Evolutionary conservation across 2,888 invertebrate species (phyloP).

Genomic region (Heliconius sara): DNA sequence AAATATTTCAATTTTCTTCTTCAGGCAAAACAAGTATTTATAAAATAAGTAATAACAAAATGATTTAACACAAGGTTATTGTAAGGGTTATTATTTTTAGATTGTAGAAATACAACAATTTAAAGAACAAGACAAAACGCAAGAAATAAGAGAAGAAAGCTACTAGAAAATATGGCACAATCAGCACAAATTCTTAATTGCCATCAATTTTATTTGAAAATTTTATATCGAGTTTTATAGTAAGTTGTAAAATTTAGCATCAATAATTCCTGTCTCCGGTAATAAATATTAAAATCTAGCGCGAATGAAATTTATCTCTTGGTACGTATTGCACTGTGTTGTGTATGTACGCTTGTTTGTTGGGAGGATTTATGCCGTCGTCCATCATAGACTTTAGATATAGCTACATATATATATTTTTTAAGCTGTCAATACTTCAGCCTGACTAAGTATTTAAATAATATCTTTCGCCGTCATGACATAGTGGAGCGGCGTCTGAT

Average conservation of each 20-base stretch:
- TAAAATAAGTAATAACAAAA: no score
- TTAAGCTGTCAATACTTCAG: background rate
- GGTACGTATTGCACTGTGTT: constrained; percentile 34
- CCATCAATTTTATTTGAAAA: constrained; percentile 22
- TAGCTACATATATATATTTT: constrained; percentile 2
- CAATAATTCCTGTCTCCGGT: constrained; percentile 34
- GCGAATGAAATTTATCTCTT: constrained; percentile 34
- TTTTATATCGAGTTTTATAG: constrained; percentile 29
- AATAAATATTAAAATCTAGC: constrained; percentile 44
- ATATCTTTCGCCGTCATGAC: background rate
- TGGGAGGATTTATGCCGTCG: constrained; percentile 41
- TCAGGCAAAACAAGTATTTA: no score
- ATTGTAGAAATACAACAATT: background rate
- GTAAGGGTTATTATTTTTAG: no score
- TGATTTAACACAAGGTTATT: no score
- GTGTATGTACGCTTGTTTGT: constrained; percentile 42
- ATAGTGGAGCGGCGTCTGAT: background rate
- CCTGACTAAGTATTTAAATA: background rate
- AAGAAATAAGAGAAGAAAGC: background rate
- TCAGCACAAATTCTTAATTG: background rate
- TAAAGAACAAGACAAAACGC: background rate
- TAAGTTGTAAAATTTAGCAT: constrained; percentile 37
- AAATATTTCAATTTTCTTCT: no score
- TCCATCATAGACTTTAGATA: constrained; percentile 32
- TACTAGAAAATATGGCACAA: background rate